Conservation (phyloP, 2,113 vertebrate species). For the Neomonachus schauinslandi region DNA sequence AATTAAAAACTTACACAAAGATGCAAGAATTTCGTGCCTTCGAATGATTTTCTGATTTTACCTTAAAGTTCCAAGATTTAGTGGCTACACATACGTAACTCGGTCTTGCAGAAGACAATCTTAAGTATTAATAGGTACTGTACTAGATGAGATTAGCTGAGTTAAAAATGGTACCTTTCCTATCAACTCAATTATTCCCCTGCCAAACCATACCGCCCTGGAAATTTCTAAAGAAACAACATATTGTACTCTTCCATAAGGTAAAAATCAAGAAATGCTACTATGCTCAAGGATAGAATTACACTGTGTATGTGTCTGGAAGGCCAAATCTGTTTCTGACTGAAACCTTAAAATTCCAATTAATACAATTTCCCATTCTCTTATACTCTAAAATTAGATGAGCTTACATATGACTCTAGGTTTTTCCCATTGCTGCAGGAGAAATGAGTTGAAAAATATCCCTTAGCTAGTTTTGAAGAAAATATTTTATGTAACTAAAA, state of each 20-base stretch:
- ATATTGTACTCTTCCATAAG: not conserved
- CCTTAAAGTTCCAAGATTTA: constrained; percentile 25
- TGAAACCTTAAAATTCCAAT: constrained; percentile 41
- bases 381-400: constrained; percentile 34
- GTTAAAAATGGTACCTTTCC: not conserved
- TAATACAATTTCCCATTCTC: not conserved
- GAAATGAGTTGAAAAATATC: not conserved
- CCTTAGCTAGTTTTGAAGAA: constrained; percentile 46
- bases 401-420: not conserved
- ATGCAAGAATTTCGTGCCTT: constrained; percentile 10
- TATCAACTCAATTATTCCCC: not conserved
- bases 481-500: constrained; percentile 26
- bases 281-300: constrained; percentile 11
- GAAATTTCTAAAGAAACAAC: constrained; percentile 45
- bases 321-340: constrained; percentile 36
- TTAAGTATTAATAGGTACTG: not conserved
- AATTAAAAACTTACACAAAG: constrained; percentile 55
- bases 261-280: constrained; percentile 32
- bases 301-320: not conserved
- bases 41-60: constrained; percentile 54
- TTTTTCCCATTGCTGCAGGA: not conserved
- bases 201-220: not conserved
- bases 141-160: not conserved
- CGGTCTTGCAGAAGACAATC: constrained; percentile 1
- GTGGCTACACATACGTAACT: not conserved